Evolutionary conservation across 2,797 vertebrate species (phyloP).

Genomic region (Chromis chromis): DNA sequence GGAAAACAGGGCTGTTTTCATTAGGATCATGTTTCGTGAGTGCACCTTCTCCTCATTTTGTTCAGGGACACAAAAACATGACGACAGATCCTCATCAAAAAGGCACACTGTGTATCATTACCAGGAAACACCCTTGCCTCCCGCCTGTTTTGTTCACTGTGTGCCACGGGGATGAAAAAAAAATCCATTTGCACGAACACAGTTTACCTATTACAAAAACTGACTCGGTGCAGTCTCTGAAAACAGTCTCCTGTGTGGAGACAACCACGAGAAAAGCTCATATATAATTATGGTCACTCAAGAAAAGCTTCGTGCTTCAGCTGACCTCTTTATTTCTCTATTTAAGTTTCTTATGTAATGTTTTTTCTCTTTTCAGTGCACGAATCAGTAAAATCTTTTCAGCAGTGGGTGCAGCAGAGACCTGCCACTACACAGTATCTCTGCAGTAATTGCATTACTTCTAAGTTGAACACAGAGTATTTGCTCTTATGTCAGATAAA

Average conservation of each 20-base stretch:
- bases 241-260: constrained; percentile 37
- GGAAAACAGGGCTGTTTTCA: constrained; percentile 65
- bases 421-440: neutral
- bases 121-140: constrained; percentile 61
- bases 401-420: constrained; percentile 14
- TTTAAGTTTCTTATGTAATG: constrained; percentile 43
- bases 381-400: constrained; percentile 31
- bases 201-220: constrained; percentile 49
- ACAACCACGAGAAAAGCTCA: constrained; percentile 24
- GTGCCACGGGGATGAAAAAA: constrained; percentile 49
- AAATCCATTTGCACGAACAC: constrained; percentile 56
- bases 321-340: constrained; percentile 52
- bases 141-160: constrained; percentile 45
- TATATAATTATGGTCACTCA: constrained; percentile 35
- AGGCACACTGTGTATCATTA: constrained; percentile 60
- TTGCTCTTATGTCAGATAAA: no score
- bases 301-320: constrained; percentile 24
- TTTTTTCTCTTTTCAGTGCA: constrained; percentile 25
- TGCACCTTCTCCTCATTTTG: constrained; percentile 50
- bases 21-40: constrained; percentile 63
- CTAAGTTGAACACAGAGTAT: no score
- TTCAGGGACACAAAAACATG: constrained; percentile 53
- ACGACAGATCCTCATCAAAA: constrained; percentile 60
- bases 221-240: constrained; percentile 34
- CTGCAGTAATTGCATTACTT: no score